Conservation (phyloP, 1,140 invertebrate species). For the Lepidurus packardi region DNA sequence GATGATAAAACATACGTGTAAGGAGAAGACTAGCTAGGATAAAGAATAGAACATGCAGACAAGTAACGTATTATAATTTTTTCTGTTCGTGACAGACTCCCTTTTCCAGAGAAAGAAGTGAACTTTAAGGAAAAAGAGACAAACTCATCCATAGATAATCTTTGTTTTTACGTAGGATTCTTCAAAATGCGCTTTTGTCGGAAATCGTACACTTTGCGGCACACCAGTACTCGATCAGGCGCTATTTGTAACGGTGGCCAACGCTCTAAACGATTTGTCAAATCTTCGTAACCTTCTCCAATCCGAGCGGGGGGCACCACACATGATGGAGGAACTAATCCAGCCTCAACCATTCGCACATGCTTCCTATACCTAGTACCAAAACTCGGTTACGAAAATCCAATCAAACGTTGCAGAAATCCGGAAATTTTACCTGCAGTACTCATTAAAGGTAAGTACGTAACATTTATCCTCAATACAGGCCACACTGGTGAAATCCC, state of each 20-base stretch:
- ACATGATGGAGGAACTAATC: conserved; percentile 50
- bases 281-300: conserved; percentile 20
- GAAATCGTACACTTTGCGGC: conserved; percentile 90
- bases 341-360: conserved; percentile 56
- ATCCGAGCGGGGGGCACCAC: conserved; percentile 49
- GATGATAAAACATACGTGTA: background rate
- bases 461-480: conserved; percentile 98
- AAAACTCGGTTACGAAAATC: background rate
- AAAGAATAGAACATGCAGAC: conserved; percentile 15
- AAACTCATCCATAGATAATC: background rate
- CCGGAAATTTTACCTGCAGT: conserved; percentile 69
- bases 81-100: background rate
- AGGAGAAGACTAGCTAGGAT: conserved; percentile 7
- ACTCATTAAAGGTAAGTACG: conserved; percentile 93
- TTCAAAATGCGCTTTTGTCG: conserved; percentile 59
- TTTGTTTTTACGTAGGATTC: conserved; percentile 43
- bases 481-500: conserved; percentile 73
- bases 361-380: conserved; percentile 56
- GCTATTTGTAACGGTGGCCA: conserved; percentile 69
- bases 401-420: conserved; percentile 2
- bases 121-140: background rate
- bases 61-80: background rate
- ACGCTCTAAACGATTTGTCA: conserved; percentile 44
- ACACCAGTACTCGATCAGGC: conserved; percentile 85
- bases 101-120: background rate